Base-by-base conservation (phyloP, 2,888 invertebrate species). In the Zeuzera pyrina region DNA sequence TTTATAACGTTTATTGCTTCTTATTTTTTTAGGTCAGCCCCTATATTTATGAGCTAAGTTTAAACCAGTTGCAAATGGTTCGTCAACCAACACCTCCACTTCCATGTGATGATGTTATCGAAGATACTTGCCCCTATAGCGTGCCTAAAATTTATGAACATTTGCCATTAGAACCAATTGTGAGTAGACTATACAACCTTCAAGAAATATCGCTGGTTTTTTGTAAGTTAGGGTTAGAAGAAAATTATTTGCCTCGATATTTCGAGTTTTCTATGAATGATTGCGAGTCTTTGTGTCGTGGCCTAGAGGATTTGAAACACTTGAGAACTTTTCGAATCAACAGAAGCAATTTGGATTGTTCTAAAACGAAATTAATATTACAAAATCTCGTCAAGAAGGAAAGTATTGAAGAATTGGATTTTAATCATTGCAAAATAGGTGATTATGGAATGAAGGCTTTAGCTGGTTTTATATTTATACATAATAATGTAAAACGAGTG, bases 351-450 rank as follows among this genome's bases (percentile, higher is more conserved):
- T 56, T 90, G 25, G 86, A 87, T 49, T 87, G 86, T 47, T 68
- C 73, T 0, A 87, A 87, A 55, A 83, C 83, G 0, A 88, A 87
- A 34, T 60, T 86, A 2, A 72, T 90, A 26, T 69, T 88, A 15
- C 86, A 86, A 49, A 73, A 84, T 41, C 60, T 84, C 12, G 65
- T 73, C 0, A 85, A 83, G 39, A 78, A 83, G 41, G 76, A 72
- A 38, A 61, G 76, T 44, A 62, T 89, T 15, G 77, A 84, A 39
- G 87, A 88, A 47, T 49, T 90, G 16, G 88, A 89, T 57, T 84
- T 90, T 29, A 89, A 88, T 36, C 86, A 89, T 52, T 90, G 89
- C 53, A 81, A 85, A 44, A 86, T 90, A 29, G 85, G 81, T 2
- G 85, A 89, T 52, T 72, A 77, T 27, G 90, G 89, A 0, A 87